These are phyloP conservation scores for Cerceris rybyensis DNA, from an alignment of 2,888 invertebrate genomes.

Conservation along the genomic window DNA sequence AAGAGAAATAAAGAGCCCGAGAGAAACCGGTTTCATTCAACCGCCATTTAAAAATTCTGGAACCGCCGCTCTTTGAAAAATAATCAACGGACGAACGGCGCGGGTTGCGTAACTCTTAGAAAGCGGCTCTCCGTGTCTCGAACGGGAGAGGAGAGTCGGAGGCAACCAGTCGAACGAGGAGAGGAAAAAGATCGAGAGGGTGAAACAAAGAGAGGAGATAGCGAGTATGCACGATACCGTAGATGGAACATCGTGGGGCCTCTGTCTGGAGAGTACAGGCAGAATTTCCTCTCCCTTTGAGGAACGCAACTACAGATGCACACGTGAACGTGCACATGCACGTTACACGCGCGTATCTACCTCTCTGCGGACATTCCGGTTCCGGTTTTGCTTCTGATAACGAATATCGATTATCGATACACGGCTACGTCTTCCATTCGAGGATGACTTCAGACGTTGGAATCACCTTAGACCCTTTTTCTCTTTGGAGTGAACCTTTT, in stretches of 20 bases:
- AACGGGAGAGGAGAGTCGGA: not conserved
- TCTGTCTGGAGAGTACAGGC: conserved; percentile 54
- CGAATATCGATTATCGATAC: conserved; percentile 68
- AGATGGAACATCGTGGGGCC: conserved; percentile 49
- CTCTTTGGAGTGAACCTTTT: conserved; percentile 33
- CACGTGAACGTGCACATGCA: conserved; percentile 13
- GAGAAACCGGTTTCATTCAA: conserved; percentile 81
- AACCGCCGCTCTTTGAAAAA: conserved; percentile 77
- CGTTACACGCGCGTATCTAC: conserved; percentile 38
- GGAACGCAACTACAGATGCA: not conserved
- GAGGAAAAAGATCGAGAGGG: conserved; percentile 21
- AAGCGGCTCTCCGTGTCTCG: conserved; percentile 66
- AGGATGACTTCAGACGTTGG: conserved; percentile 61
- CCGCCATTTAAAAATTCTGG: conserved; percentile 77
- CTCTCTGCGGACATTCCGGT: conserved; percentile 54
- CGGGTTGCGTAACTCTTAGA: conserved; percentile 78
- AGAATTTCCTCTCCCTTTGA: conserved; percentile 61
- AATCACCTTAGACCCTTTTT: conserved; percentile 49
- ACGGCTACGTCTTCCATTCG: conserved; percentile 51
- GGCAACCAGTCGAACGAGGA: conserved; percentile 20
- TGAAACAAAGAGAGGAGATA: conserved; percentile 47
- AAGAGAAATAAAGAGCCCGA: conserved; percentile 38
- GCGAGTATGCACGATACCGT: conserved; percentile 49
- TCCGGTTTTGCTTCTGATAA: conserved; percentile 68
- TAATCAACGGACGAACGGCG: conserved; percentile 78